Conservation (phyloP, 2,113 vertebrate species). For the Petrocephalus microphthalmus region DNA sequence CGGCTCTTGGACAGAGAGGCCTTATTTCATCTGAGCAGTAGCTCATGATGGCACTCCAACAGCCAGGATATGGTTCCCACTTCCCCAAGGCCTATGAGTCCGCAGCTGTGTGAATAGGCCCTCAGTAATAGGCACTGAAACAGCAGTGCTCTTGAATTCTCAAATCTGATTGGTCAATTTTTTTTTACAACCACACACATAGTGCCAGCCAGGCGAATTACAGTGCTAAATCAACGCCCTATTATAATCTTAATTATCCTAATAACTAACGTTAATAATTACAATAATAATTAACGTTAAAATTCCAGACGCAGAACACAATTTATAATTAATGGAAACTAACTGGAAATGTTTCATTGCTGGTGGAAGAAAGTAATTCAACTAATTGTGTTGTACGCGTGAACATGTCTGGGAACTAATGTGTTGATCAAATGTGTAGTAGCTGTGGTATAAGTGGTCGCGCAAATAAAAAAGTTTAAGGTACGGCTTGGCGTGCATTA, state of each 20-base stretch:
- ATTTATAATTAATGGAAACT: neutral
- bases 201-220: neutral
- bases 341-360: neutral
- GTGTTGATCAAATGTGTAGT: neutral
- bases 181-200: neutral
- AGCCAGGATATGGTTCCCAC: neutral
- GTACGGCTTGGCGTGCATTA: neutral
- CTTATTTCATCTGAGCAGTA: neutral
- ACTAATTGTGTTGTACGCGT: neutral
- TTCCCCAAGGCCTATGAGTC: neutral
- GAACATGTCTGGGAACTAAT: neutral
- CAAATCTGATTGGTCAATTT: neutral
- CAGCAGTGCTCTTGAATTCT: neutral
- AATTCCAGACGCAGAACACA: neutral
- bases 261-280: neutral
- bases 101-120: neutral
- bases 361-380: neutral
- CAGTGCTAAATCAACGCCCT: neutral
- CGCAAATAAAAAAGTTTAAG: neutral
- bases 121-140: neutral
- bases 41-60: neutral
- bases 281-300: neutral
- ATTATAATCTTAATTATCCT: neutral
- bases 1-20: neutral
- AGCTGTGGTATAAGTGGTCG: neutral